Conservation (phyloP, 2,113 vertebrate species). For the Chrysochloris asiatica region DNA sequence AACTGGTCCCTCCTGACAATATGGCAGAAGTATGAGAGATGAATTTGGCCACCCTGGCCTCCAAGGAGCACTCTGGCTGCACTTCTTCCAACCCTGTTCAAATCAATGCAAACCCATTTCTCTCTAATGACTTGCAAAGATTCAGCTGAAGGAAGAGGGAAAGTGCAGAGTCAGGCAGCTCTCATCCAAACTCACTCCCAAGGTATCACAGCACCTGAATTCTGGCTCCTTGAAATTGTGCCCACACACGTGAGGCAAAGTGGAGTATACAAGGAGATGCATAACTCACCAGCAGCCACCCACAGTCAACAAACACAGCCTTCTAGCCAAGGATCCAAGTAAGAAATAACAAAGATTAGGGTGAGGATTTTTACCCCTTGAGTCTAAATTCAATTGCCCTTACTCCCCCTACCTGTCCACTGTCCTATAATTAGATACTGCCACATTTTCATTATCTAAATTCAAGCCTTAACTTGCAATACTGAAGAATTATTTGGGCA, state of each 20-base stretch:
- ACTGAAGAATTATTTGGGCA: no score
- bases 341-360: background rate
- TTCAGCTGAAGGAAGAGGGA: background rate
- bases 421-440: background rate
- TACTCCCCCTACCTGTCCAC: background rate
- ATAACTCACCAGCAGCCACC: background rate
- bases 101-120: background rate
- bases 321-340: background rate
- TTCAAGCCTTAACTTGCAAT: no score
- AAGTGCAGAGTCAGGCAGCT: background rate
- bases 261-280: background rate
- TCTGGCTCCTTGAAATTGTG: background rate
- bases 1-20: no score
- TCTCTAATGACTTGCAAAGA: slow-evolving; percentile 2
- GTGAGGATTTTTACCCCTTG: background rate
- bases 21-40: no score
- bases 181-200: background rate
- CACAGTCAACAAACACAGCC: background rate
- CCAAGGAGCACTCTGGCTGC: no score
- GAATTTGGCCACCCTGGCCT: no score
- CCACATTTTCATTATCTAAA: background rate
- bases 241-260: background rate
- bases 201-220: background rate
- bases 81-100: background rate
- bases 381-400: background rate